These are phyloP conservation scores for Phania funesta DNA, from an alignment of 2,888 invertebrate species.

Conservation along the genomic window DNA sequence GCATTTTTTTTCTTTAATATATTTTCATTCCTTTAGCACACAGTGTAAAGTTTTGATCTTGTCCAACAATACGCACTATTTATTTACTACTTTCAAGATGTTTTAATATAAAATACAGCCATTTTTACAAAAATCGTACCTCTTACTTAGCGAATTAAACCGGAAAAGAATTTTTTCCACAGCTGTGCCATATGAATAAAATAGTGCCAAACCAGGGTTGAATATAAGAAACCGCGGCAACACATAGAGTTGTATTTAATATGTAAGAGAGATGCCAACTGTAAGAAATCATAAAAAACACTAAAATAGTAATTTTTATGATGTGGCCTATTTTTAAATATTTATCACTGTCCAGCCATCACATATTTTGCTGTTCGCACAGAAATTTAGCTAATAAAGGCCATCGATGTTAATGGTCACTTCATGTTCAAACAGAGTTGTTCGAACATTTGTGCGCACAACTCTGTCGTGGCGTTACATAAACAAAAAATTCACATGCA, in stretches of 20 bases:
- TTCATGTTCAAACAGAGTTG: no score
- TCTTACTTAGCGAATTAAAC: slow-evolving; percentile 79
- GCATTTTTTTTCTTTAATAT: slow-evolving; percentile 27
- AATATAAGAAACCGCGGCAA: background rate
- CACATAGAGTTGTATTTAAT: slow-evolving; percentile 1
- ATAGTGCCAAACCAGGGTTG: slow-evolving; percentile 53
- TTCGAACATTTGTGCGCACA: no score
- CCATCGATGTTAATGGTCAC: no score
- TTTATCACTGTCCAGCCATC: no score
- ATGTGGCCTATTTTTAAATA: no score
- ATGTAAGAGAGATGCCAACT: background rate
- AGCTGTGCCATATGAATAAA: slow-evolving; percentile 68
- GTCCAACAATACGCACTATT: slow-evolving; percentile 52
- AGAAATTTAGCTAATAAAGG: no score
- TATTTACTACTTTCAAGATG: slow-evolving; percentile 72
- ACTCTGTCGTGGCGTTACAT: no score
- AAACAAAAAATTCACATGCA: no score
- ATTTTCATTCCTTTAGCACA: background rate
- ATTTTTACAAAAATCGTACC: slow-evolving; percentile 74
- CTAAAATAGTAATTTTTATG: no score
- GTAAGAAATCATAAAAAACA: background rate
- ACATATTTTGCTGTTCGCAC: no score
- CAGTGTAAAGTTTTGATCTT: slow-evolving; percentile 53
- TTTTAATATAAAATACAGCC: slow-evolving; percentile 72
- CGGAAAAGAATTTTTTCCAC: slow-evolving; percentile 79